phyloP scores from a whole-genome alignment of 2,888 invertebrate species.

The Chirona hameri region DNA sequence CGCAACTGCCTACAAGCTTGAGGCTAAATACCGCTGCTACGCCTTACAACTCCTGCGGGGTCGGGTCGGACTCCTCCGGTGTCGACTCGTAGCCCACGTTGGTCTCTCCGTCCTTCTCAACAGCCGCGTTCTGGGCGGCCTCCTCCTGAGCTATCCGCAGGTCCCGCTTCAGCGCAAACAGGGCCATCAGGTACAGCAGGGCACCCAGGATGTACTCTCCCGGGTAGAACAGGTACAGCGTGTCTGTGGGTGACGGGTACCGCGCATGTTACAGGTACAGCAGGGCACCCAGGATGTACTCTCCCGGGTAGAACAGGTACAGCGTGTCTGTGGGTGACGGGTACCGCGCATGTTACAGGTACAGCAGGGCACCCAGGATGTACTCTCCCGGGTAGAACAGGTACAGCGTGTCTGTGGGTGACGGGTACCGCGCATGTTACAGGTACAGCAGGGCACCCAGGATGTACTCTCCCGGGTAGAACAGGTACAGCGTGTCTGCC shows the following conservation, averaged over 20 bases:
- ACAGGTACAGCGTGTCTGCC: slow-evolving; percentile 38
- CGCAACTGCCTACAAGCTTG: too few species aligned
- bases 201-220: slow-evolving; percentile 42
- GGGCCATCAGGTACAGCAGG: slow-evolving; percentile 40
- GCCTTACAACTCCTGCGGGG: too few species aligned
- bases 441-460: slow-evolving; percentile 41
- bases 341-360: too few species aligned
- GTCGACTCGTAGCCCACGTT: background rate
- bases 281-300: slow-evolving; percentile 41
- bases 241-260: slow-evolving; percentile 34
- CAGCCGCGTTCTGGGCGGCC: background rate
- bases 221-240: slow-evolving; percentile 38
- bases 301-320: slow-evolving; percentile 39
- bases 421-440: too few species aligned
- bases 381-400: slow-evolving; percentile 40
- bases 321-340: slow-evolving; percentile 36
- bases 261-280: slow-evolving; percentile 40
- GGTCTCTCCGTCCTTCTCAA: background rate
- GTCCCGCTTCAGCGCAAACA: slow-evolving; percentile 38
- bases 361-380: slow-evolving; percentile 40
- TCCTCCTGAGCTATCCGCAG: background rate
- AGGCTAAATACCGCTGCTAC: too few species aligned
- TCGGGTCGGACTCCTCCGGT: background rate
- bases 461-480: slow-evolving; percentile 41
- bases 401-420: slow-evolving; percentile 38